Base-by-base conservation (phyloP, 1,140 invertebrate genomes). In the Zaprionus tsacasi region DNA sequence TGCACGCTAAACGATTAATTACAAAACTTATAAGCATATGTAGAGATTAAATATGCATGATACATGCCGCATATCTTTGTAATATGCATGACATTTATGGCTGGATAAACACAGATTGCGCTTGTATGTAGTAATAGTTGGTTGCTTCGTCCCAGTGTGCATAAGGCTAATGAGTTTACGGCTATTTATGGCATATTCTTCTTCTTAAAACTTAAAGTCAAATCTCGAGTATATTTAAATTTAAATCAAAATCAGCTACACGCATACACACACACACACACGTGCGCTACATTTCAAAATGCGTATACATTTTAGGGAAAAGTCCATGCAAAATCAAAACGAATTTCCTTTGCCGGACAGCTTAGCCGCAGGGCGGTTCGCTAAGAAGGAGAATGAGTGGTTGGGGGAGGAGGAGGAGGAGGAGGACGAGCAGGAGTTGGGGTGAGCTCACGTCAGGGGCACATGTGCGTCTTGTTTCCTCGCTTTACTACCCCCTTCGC, bases 291-390 rank as follows among this genome's bases (percentile, higher is more conserved):
- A 88, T 88, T 82, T 88, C 48, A 88, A 83, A 83, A 72, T 72
- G 70, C 83, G 69, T 81, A 86, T 79, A 86, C 75, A 81, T 76
- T 86, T 63, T 78, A n/a, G 13, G 54, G 25, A 73, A 66, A 81
- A 86, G 79, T 78, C 70, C 75, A 88, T 89, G 83, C 81, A 88
- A 88, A 88, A 88, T 88, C 83, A 82, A 88, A 88, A 78, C 80
- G 80, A 80, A 81, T 74, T 88, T 78, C 57, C 50, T 71, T 65
- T 65, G 83, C 83, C 58, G 83, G 83, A 87, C 83, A 87, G 83
- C 83, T 74, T 70, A 79, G 70, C 70, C 64, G 36, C 63, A 65
- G 35, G 64, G 25, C 64, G 15, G 40, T 45, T 15, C n/a, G n/a
- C n/a, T 15, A 45, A 45, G 40, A 15, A 45, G n/a, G 40, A 15